A percentile compares a stretch with the other conserved stretches of the same genome.
Conservation (phyloP, 2,113 vertebrate genomes). For the Sinosuthora webbiana region DNA sequence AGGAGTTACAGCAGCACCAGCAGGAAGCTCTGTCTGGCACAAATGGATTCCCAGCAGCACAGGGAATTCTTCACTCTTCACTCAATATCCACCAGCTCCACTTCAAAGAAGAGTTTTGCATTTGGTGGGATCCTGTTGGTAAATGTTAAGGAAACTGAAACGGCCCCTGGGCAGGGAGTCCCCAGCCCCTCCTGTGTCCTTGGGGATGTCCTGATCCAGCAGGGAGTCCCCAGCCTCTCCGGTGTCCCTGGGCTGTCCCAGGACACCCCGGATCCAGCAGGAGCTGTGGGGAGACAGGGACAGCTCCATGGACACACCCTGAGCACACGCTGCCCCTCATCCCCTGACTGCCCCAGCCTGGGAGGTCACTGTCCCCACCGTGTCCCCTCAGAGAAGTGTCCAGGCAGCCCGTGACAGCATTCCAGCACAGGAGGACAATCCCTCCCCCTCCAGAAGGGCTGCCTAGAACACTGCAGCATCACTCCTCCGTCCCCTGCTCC, state of each 20-base stretch:
- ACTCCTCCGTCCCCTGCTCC: accelerated
- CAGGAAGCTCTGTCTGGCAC: neutral
- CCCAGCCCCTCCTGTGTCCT: accelerated
- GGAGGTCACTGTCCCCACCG: accelerated
- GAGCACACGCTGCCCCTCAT: accelerated
- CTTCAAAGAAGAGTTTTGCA: conserved; percentile 92
- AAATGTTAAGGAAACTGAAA: conserved; percentile 73
- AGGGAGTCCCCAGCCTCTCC: no score
- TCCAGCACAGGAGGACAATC: neutral
- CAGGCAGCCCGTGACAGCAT: neutral
- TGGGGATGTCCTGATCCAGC: no score
- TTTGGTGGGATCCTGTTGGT: conserved; percentile 91
- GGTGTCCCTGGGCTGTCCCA: neutral
- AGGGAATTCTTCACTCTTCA: conserved; percentile 70
- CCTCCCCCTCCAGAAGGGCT: neutral
- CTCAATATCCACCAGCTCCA: conserved; percentile 91
- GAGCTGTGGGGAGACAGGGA: accelerated
- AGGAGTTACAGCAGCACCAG: neutral
- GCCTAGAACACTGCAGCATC: accelerated
- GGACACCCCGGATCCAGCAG: accelerated
- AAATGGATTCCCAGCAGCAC: neutral
- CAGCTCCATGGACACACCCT: accelerated
- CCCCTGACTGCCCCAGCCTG: neutral
- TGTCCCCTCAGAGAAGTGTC: accelerated
- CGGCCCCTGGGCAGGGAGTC: neutral